Evolutionary conservation across 1,140 invertebrate species (phyloP).

Genomic region (Pomacea maculata): DNA sequence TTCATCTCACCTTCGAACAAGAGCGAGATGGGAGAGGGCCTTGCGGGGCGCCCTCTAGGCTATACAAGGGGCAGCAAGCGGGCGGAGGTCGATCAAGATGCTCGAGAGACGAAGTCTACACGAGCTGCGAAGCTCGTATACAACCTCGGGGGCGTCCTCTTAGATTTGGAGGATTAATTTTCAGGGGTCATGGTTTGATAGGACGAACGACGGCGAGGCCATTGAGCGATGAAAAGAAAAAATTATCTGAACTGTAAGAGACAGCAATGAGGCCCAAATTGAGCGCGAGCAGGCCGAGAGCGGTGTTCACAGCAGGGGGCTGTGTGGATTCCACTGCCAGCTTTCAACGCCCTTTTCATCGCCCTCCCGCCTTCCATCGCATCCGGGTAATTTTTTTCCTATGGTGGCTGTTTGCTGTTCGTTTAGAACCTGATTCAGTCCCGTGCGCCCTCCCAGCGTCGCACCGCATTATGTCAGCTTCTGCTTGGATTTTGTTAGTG

Average conservation of each 20-base stretch:
- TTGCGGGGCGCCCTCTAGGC: too few relatives aligned
- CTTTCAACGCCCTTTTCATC: not conserved
- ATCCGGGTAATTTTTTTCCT: not conserved
- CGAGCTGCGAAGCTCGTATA: not conserved
- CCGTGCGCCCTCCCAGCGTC: not conserved
- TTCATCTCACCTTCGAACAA: slow-evolving; percentile 23
- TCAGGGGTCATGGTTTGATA: slow-evolving; percentile 17
- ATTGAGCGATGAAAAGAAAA: not conserved
- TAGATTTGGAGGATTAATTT: slow-evolving; percentile 17
- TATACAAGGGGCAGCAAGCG: not conserved
- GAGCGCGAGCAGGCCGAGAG: not conserved
- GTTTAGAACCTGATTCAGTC: not conserved
- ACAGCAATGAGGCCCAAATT: not conserved
- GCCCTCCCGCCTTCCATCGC: not conserved
- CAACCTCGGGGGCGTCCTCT: slow-evolving; percentile 1
- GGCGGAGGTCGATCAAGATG: slow-evolving; percentile 15
- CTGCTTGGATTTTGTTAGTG: too few relatives aligned
- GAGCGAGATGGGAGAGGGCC: slow-evolving; percentile 4
- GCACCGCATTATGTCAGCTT: too few relatives aligned
- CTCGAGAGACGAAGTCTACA: not conserved
- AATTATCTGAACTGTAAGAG: not conserved
- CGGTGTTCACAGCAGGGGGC: not conserved
- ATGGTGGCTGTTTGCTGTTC: not conserved
- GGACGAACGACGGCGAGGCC: slow-evolving; percentile 8
- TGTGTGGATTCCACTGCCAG: not conserved